phyloP scores from a whole-genome alignment of 2,888 invertebrate genomes.

The Erynnis tages region DNA sequence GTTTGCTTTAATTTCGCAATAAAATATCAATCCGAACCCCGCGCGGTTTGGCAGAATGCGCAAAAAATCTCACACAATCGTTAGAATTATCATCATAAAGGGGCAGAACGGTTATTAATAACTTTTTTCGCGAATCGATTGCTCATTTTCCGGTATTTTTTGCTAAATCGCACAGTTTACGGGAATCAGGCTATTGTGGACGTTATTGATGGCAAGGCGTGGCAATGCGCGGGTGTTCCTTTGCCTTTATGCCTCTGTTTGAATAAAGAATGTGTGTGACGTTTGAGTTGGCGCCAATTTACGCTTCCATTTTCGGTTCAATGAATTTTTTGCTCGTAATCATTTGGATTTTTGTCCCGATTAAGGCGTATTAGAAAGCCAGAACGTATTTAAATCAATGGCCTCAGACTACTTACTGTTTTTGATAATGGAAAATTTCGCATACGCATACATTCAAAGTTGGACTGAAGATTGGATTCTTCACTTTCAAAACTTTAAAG shows the following conservation, averaged over 20 bases:
- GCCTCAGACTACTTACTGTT: too few species aligned
- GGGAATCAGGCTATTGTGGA: constrained; percentile 51
- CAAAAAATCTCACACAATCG: constrained; percentile 30
- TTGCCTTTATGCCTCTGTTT: constrained; percentile 37
- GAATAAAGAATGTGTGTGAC: constrained; percentile 21
- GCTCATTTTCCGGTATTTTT: constrained; percentile 41
- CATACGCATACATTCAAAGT: too few species aligned
- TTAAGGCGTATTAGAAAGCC: too few species aligned
- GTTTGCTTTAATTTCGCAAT: background rate
- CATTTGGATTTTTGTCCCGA: background rate
- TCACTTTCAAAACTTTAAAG: too few species aligned
- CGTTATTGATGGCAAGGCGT: constrained; percentile 63
- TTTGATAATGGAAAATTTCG: too few species aligned
- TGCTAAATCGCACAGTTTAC: constrained; percentile 44
- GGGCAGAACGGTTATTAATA: constrained; percentile 32
- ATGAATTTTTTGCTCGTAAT: background rate
- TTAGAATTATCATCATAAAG: constrained; percentile 34
- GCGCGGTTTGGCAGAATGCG: constrained; percentile 16
- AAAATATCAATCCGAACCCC: constrained; percentile 8
- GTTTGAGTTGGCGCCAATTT: constrained; percentile 21
- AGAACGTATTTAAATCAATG: too few species aligned
- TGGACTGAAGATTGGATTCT: too few species aligned
- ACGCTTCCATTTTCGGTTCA: background rate
- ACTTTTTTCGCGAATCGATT: constrained; percentile 39
- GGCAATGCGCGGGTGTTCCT: constrained; percentile 49